phyloP scores from a whole-genome alignment of 2,113 vertebrate species.

The Larimichthys polyactis region DNA sequence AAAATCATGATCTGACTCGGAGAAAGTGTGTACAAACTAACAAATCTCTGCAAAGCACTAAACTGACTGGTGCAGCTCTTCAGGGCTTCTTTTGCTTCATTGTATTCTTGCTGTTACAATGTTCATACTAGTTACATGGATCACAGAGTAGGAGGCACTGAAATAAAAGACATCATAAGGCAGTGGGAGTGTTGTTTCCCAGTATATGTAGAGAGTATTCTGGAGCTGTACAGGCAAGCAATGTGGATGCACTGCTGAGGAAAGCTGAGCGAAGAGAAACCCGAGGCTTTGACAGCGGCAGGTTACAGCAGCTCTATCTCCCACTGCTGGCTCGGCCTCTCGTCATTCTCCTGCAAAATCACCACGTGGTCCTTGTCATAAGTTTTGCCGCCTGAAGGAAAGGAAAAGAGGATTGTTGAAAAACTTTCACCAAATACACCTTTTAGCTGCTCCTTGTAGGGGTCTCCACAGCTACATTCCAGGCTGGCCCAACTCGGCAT shows the following conservation, averaged over 20 bases:
- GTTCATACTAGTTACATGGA: background rate
- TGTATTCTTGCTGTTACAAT: background rate
- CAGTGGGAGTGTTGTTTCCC: background rate
- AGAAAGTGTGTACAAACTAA: background rate
- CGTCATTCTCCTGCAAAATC: slow-evolving; percentile 84
- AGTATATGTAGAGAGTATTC: background rate
- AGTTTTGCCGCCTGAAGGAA: slow-evolving; percentile 85
- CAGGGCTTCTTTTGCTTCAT: background rate
- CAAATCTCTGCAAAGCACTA: background rate
- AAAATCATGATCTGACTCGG: background rate
- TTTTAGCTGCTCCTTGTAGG: too few species aligned
- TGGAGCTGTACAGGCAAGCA: background rate
- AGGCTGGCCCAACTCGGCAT: too few species aligned
- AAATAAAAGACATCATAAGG: background rate
- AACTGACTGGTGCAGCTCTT: slow-evolving; percentile 8
- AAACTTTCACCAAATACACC: too few species aligned
- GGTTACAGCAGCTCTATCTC: slow-evolving; percentile 85
- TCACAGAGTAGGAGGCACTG: background rate
- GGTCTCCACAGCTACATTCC: too few species aligned
- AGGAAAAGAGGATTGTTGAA: background rate
- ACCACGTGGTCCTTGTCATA: slow-evolving; percentile 92
- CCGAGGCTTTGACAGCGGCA: background rate
- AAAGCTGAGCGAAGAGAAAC: background rate
- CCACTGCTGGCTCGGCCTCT: slow-evolving; percentile 89
- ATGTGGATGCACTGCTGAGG: background rate